These are phyloP conservation scores for Argyrosomus japonicus DNA, from an alignment of 2,113 vertebrate species.

Conservation along the genomic window DNA sequence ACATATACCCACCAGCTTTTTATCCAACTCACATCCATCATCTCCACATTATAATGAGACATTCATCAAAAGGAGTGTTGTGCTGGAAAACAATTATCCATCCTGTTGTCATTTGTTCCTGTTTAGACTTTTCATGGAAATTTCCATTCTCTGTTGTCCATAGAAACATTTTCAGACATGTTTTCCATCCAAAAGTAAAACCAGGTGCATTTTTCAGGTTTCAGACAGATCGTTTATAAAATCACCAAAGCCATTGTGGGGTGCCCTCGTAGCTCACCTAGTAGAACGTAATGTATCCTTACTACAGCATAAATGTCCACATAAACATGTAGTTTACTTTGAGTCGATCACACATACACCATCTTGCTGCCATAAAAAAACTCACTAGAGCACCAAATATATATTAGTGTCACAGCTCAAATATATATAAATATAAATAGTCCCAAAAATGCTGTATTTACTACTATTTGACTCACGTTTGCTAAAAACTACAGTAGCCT, in stretches of 20 bases:
- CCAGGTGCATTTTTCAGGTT: background rate
- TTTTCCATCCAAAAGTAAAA: constrained; percentile 12
- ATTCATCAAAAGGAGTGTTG: constrained; percentile 63
- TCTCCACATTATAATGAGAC: constrained; percentile 67
- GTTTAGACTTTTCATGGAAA: background rate
- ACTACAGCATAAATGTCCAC: no score
- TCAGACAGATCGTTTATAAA: background rate
- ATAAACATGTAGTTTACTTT: background rate
- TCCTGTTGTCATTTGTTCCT: constrained; percentile 34
- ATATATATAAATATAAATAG: no score
- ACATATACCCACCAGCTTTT: constrained; percentile 54
- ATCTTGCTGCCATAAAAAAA: background rate
- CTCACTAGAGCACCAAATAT: background rate
- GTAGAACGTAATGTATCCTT: no score
- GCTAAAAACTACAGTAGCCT: background rate
- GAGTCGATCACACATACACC: background rate
- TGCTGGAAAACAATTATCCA: constrained; percentile 65
- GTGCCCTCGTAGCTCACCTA: no score
- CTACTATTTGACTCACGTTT: background rate
- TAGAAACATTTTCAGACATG: constrained; percentile 22
- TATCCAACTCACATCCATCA: constrained; percentile 66
- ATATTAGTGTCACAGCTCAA: background rate
- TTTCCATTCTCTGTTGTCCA: constrained; percentile 6
- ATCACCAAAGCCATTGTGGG: background rate
- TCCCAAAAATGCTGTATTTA: background rate